A percentile compares a stretch with the other conserved stretches of the same genome.
These are phyloP conservation scores for Patagioenas fasciata DNA, from an alignment of 2,113 vertebrate genomes.

Conservation along the genomic window DNA sequence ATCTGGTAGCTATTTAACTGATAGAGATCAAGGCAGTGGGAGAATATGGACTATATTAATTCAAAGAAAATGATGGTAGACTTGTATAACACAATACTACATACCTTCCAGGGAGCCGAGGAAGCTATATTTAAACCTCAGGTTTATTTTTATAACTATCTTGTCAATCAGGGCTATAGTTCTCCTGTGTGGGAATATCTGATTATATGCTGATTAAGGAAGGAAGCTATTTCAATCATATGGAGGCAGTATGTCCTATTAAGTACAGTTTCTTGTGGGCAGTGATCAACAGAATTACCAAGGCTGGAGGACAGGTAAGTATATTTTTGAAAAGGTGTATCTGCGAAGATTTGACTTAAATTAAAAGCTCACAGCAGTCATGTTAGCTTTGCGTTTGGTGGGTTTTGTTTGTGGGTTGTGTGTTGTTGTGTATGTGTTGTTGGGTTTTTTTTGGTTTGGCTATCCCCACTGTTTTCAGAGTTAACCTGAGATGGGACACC, in stretches of 20 bases:
- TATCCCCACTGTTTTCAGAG: neutral
- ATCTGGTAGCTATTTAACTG: conserved; percentile 17
- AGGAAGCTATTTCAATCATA: conserved; percentile 53
- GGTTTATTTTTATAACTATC: conserved; percentile 75
- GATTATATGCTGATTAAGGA: conserved; percentile 71
- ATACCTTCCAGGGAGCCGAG: conserved; percentile 65
- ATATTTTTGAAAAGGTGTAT: neutral
- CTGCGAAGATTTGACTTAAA: neutral
- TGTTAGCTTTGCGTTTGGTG: neutral
- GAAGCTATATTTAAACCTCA: conserved; percentile 73
- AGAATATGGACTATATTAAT: conserved; percentile 43
- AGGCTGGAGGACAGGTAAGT: conserved; percentile 25
- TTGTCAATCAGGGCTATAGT: conserved; percentile 76
- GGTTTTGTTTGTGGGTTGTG: too few species aligned
- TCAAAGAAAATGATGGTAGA: conserved; percentile 69
- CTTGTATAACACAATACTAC: conserved; percentile 75
- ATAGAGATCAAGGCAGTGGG: conserved; percentile 13
- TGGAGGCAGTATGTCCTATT: conserved; percentile 31
- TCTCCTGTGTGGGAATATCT: conserved; percentile 67
- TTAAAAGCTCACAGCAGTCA: neutral
- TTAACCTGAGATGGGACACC: neutral
- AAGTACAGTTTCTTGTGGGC: conserved; percentile 35
- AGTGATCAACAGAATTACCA: conserved; percentile 13
- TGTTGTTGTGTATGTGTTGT: too few species aligned
- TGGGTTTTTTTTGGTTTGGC: neutral